Evolutionary conservation across 2,888 invertebrate genomes (phyloP).

Genomic region (Caenorhabditis plicata): DNA sequence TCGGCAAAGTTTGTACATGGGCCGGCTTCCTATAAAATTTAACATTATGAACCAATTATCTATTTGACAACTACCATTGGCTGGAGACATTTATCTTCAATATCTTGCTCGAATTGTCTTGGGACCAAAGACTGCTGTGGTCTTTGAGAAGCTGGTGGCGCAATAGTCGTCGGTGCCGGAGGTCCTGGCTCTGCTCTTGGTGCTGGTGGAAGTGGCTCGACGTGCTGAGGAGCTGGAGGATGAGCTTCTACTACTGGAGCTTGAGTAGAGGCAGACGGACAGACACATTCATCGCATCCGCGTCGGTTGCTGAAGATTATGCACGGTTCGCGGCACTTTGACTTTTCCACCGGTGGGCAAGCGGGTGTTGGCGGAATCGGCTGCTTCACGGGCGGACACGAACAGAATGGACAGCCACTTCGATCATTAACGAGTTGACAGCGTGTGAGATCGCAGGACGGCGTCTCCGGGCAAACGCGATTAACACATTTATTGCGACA

Average conservation of each 20-base stretch:
- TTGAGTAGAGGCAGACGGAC: conserved; percentile 37
- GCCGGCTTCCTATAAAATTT: too few species aligned
- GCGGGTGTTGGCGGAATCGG: conserved; percentile 21
- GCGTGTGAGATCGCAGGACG: conserved; percentile 55
- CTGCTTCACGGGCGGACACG: conserved; percentile 54
- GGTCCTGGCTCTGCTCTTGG: conserved; percentile 28
- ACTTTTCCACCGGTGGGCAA: conserved; percentile 58
- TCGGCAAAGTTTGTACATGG: conserved; percentile 61
- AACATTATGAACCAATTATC: too few species aligned
- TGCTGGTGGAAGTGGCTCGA: too few species aligned
- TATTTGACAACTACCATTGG: too few species aligned
- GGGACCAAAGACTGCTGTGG: conserved; percentile 19
- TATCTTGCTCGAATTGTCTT: conserved; percentile 23
- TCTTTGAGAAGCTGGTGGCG: conserved; percentile 21
- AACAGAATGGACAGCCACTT: conserved; percentile 62
- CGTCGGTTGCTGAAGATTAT: conserved; percentile 61
- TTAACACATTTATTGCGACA: conserved; percentile 61
- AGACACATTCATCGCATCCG: conserved; percentile 61
- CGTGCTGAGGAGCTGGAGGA: conserved; percentile 5
- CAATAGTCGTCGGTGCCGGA: conserved; percentile 26
- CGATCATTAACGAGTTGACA: conserved; percentile 61
- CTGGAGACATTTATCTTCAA: conserved; percentile 63
- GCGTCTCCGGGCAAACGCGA: conserved; percentile 54
- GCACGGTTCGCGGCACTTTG: conserved; percentile 61
- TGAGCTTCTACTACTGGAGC: too few species aligned